Conservation (phyloP, 1,140 invertebrate species). For the Camponotus vicinus region DNA sequence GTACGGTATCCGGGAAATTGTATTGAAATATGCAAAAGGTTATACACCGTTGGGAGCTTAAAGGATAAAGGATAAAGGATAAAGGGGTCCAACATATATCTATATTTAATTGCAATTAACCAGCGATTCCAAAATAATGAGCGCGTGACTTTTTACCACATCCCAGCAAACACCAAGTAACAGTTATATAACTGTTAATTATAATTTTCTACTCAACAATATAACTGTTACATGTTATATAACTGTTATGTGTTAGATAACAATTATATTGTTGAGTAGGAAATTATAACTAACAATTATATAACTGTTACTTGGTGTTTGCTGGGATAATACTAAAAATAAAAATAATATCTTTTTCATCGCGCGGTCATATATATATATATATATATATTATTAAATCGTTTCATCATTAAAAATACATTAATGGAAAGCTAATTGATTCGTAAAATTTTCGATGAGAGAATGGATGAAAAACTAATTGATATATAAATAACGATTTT, state of each 20-base stretch:
- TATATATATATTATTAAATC: conserved; percentile 1
- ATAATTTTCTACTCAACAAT: no score
- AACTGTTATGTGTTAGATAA: no score
- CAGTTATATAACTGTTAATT: no score
- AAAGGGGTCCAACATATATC: neutral
- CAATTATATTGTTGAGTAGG: no score
- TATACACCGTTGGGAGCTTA: neutral
- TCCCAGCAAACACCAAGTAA: neutral
- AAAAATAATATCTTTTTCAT: neutral
- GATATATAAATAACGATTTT: neutral
- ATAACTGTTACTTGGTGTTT: no score
- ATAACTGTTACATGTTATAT: no score
- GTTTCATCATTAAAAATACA: neutral
- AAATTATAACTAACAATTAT: no score
- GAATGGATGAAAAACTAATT: neutral
- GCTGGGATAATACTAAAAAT: neutral
- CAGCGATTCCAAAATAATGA: conserved; percentile 23
- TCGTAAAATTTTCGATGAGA: neutral
- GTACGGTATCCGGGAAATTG: no score
- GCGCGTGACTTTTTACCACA: neutral
- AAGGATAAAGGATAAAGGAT: neutral
- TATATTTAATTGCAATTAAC: conserved; percentile 28
- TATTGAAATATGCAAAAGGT: conserved; percentile 9
- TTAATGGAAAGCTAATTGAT: neutral
- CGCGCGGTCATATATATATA: neutral